Evolutionary conservation across 1,140 invertebrate genomes (phyloP).

Genomic region (Schmidtea mediterranea): DNA sequence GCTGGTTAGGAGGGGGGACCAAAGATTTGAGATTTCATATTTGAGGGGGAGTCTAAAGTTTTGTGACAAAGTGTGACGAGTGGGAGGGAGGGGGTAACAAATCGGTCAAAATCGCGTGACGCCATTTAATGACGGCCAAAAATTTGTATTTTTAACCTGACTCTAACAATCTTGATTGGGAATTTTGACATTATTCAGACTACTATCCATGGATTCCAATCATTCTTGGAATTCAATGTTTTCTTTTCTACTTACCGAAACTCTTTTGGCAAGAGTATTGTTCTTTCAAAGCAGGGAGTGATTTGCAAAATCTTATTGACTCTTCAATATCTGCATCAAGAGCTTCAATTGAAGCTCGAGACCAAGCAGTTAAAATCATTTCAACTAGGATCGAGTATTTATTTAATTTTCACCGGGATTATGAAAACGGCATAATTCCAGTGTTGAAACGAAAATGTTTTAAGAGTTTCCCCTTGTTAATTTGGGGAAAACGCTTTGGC

Average conservation of each 20-base stretch:
- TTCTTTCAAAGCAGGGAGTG: neutral
- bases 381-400: neutral
- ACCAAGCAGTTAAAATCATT: neutral
- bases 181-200: neutral
- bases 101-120: no score
- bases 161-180: no score
- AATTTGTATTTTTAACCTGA: no score
- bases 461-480: neutral
- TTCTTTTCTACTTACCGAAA: constrained; percentile 8
- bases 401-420: neutral
- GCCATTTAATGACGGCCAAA: no score
- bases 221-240: constrained; percentile 7
- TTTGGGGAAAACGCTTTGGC: neutral
- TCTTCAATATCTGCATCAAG: neutral
- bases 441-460: no score
- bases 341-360: neutral
- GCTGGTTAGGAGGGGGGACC: no score
- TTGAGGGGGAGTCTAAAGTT: no score
- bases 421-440: no score
- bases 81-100: no score
- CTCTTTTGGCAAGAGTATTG: constrained; percentile 6
- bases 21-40: no score
- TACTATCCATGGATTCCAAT: constrained; percentile 11
- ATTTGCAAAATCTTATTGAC: neutral
- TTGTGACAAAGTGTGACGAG: no score